Evolutionary conservation across 2,888 invertebrate species (phyloP).

Genomic region (Acleris cristana): DNA sequence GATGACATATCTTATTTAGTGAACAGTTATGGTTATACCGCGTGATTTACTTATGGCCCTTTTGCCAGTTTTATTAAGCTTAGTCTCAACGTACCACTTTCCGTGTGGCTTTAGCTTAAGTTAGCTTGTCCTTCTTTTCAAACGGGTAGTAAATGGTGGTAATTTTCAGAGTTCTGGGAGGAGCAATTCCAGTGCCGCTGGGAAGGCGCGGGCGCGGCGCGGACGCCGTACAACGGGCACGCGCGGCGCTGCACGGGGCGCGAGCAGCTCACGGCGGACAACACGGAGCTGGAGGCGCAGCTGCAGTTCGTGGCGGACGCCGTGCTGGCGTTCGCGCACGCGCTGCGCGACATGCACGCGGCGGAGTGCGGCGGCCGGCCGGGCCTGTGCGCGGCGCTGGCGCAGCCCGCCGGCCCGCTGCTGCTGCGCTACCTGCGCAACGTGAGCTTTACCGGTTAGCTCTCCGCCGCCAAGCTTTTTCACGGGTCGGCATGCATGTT

Average conservation of each 20-base stretch:
- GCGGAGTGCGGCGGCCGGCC: slow-evolving; percentile 89
- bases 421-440: slow-evolving; percentile 92
- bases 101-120: too few relatives aligned
- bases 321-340: slow-evolving; percentile 96
- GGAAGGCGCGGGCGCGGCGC: slow-evolving; percentile 86
- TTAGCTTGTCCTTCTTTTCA: too few relatives aligned
- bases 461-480: not conserved
- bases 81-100: too few relatives aligned
- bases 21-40: too few relatives aligned
- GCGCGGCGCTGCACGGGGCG: slow-evolving; percentile 88
- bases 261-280: slow-evolving; percentile 89
- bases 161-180: slow-evolving; percentile 93
- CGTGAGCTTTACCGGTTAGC: slow-evolving; percentile 87
- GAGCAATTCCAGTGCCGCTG: slow-evolving; percentile 95
- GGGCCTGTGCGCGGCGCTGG: slow-evolving; percentile 94
- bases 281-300: slow-evolving; percentile 95
- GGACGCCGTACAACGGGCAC: slow-evolving; percentile 91
- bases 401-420: slow-evolving; percentile 93
- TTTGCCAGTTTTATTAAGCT: too few relatives aligned
- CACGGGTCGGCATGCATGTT: too few relatives aligned
- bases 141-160: too few relatives aligned
- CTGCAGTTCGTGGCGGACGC: slow-evolving; percentile 98
- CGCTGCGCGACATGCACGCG: slow-evolving; percentile 94
- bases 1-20: too few relatives aligned
- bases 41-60: too few relatives aligned